Percentiles rank a stretch among this genome's conserved stretches.
These are phyloP conservation scores for Carassius carassius DNA, from an alignment of 2,113 vertebrate genomes.

Conservation along the genomic window DNA sequence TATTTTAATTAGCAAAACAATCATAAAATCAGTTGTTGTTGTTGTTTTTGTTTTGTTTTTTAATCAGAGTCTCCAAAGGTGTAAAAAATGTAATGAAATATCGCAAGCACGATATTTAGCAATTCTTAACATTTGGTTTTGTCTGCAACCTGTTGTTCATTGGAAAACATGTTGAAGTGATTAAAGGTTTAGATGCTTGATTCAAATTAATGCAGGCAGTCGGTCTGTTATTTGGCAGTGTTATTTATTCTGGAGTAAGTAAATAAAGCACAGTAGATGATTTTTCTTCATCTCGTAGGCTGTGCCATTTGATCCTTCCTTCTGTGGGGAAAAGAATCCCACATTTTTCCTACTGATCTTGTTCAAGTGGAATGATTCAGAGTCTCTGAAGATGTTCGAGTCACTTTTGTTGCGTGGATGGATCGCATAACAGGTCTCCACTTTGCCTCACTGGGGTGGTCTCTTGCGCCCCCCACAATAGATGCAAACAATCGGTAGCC, in stretches of 20 bases:
- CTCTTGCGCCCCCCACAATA: constrained; percentile 74
- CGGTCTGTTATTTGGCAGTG: constrained; percentile 1
- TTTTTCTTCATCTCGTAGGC: not conserved
- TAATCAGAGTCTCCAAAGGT: not conserved
- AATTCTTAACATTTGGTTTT: not conserved
- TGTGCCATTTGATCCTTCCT: not conserved
- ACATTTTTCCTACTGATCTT: not conserved
- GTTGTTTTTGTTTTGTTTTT: too few species aligned
- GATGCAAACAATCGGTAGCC: constrained; percentile 71
- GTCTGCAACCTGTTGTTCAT: not conserved
- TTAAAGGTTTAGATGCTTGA: constrained; percentile 3
- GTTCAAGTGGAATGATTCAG: not conserved
- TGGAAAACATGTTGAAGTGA: not conserved
- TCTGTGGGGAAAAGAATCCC: not conserved
- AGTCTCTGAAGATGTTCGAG: not conserved
- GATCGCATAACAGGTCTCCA: constrained; percentile 72
- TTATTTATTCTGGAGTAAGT: not conserved
- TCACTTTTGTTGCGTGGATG: constrained; percentile 12
- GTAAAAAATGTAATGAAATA: not conserved
- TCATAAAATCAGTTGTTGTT: not conserved
- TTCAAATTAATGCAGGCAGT: not conserved
- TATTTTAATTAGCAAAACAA: not conserved
- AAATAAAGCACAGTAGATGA: constrained; percentile 15
- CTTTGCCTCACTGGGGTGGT: constrained; percentile 76
- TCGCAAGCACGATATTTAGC: not conserved